Evolutionary conservation across 2,797 vertebrate species (phyloP).

Genomic region (Esox lucius): DNA sequence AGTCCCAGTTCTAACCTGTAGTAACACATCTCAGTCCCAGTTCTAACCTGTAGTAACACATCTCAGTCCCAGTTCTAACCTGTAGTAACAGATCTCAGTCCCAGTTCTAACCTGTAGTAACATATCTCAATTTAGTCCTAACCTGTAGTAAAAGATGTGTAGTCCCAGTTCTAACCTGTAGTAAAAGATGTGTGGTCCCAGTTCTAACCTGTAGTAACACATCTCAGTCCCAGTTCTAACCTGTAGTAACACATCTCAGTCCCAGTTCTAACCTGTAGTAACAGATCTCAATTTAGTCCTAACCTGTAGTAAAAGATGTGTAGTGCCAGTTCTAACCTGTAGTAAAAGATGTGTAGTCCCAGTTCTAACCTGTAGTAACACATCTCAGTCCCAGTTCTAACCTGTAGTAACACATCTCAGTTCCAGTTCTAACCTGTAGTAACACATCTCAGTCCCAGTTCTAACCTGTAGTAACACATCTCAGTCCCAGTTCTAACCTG

Average conservation of each 20-base stretch:
- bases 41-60: too few relatives aligned
- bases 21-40: too few relatives aligned
- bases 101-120: background rate
- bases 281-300: background rate
- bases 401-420: background rate
- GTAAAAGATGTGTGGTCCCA: background rate
- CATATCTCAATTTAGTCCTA: background rate
- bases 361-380: background rate
- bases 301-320: too few relatives aligned
- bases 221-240: too few relatives aligned
- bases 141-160: background rate
- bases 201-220: background rate
- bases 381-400: background rate
- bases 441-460: background rate
- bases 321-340: background rate
- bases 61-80: background rate
- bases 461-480: background rate
- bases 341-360: conserved; percentile 14
- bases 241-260: too few relatives aligned
- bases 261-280: too few relatives aligned
- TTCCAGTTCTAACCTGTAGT: background rate
- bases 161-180: conserved; percentile 11
- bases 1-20: too few relatives aligned
- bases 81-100: too few relatives aligned
- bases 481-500: conserved; percentile 74